Percentiles rank a stretch among this genome's conserved stretches.
These are phyloP conservation scores for Grus americana DNA, from an alignment of 2,113 vertebrate genomes.

Conservation along the genomic window DNA sequence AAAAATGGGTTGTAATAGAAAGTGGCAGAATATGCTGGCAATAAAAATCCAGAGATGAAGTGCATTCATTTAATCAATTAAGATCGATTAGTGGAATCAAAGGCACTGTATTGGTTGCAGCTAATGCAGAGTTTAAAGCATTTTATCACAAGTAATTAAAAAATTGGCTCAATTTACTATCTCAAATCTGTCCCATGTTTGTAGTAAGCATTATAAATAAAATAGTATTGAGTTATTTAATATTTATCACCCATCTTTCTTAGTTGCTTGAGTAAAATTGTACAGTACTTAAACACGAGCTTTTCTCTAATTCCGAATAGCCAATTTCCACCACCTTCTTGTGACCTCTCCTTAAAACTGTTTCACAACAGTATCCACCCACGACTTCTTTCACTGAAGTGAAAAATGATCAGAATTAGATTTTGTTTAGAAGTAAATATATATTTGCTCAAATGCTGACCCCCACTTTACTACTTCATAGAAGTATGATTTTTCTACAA, in stretches of 20 bases:
- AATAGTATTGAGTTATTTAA: background rate
- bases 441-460: background rate
- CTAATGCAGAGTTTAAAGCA: conserved; percentile 32
- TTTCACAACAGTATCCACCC: background rate
- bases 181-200: background rate
- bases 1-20: background rate
- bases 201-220: conserved; percentile 2
- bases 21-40: conserved; percentile 18
- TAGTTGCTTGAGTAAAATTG: background rate
- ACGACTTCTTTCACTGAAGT: background rate
- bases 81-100: background rate
- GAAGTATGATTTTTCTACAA: accelerated
- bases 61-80: conserved; percentile 34
- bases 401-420: background rate
- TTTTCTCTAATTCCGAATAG: background rate
- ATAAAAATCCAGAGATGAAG: background rate
- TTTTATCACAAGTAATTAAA: conserved; percentile 23
- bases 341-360: background rate
- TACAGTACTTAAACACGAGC: background rate
- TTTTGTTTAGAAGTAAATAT: too few species aligned
- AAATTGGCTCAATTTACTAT: background rate
- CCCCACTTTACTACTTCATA: background rate
- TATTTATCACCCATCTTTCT: background rate
- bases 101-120: background rate
- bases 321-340: background rate